Evolutionary conservation across 92 coral and sea anemone species (phyloP).

Genomic region (Parazoanthus darwini): DNA sequence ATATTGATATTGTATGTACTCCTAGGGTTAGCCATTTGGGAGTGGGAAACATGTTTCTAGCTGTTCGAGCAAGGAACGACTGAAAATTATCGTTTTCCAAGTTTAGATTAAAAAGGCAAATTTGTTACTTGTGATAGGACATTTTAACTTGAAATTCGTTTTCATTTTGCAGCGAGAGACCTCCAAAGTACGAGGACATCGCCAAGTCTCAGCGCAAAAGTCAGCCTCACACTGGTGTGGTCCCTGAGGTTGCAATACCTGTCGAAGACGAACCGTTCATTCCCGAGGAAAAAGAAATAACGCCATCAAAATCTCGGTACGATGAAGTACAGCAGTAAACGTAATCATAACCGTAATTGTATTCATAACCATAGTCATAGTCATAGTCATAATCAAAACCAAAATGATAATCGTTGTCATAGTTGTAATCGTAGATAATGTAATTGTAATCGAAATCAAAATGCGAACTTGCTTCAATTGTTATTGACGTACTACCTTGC

Average conservation of each 20-base stretch:
- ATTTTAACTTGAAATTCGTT: neutral
- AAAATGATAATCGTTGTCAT: no score
- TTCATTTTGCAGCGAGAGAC: conserved; percentile 11
- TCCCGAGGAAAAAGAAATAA: conserved; percentile 30
- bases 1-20: no score
- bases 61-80: neutral
- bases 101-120: neutral
- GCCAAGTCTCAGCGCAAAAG: neutral
- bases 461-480: no score
- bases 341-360: no score
- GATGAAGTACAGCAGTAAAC: neutral
- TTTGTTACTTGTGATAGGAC: neutral
- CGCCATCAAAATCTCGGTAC: neutral
- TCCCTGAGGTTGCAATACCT: neutral
- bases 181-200: conserved; percentile 39
- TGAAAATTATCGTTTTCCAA: no score
- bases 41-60: neutral
- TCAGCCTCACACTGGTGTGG: neutral
- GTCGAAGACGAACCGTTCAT: conserved; percentile 35
- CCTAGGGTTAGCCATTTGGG: no score
- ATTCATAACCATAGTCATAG: no score
- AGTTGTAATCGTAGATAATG: no score
- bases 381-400: no score
- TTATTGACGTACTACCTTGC: no score
- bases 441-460: no score